Evolutionary conservation across 2,113 vertebrate species (phyloP).

Genomic region (Sigmodon hispidus): DNA sequence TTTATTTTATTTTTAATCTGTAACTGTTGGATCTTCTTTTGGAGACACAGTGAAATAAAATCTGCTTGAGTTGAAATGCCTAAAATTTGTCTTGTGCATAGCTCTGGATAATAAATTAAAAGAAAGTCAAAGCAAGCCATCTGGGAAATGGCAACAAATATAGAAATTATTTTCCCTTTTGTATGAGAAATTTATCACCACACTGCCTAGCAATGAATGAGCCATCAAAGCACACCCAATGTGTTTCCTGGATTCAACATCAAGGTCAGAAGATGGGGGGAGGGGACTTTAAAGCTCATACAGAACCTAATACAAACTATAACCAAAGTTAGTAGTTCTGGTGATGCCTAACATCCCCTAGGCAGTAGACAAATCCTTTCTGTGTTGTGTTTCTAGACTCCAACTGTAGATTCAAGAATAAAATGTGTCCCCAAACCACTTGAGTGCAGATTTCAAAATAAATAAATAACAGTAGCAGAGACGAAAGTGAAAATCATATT

Average conservation of each 20-base stretch:
- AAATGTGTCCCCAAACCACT: neutral
- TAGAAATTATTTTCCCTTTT: neutral
- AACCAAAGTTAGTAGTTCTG: neutral
- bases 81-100: slow-evolving; percentile 8
- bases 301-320: neutral
- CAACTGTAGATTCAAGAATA: neutral
- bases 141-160: neutral
- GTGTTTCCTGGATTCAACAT: neutral
- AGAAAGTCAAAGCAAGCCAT: neutral
- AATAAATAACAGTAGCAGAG: neutral
- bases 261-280: neutral
- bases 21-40: slow-evolving; percentile 25
- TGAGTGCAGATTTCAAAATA: neutral
- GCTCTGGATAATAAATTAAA: slow-evolving; percentile 50
- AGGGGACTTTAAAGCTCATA: neutral
- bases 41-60: slow-evolving; percentile 5
- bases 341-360: neutral
- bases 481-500: neutral
- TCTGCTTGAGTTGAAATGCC: slow-evolving; percentile 14
- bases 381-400: neutral
- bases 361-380: neutral
- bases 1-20: slow-evolving; percentile 25
- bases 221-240: neutral
- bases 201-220: neutral
- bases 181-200: neutral